A percentile compares a stretch with the other conserved stretches of the same genome.
phyloP scores from a whole-genome alignment of 2,888 invertebrate species.

The Caenorhabditis japonica region DNA sequence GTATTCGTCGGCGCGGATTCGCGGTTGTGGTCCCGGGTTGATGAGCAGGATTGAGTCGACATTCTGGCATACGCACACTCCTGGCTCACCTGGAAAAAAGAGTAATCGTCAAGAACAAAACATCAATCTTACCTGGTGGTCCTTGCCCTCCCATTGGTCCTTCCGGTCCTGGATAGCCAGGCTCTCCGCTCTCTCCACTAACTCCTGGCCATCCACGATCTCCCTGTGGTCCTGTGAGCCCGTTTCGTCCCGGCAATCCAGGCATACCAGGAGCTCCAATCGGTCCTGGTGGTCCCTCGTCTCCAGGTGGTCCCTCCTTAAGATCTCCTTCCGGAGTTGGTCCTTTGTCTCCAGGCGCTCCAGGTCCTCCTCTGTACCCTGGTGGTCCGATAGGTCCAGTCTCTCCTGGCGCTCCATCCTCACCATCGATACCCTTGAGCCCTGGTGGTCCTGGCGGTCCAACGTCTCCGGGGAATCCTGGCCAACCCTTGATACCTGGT shows the following conservation, averaged over 20 bases:
- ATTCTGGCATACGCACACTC: constrained; percentile 77
- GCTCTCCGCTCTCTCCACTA: constrained; percentile 61
- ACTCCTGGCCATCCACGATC: constrained; percentile 70
- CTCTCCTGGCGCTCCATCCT: constrained; percentile 75
- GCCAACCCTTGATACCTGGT: constrained; percentile 77
- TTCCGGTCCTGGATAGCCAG: constrained; percentile 75
- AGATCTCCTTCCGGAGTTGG: constrained; percentile 74
- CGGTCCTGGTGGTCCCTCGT: constrained; percentile 76
- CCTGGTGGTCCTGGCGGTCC: constrained; percentile 76
- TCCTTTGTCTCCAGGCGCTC: constrained; percentile 77
- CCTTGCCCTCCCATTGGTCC: constrained; percentile 73
- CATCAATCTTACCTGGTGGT: constrained; percentile 65
- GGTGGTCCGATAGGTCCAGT: constrained; percentile 66
- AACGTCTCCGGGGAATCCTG: constrained; percentile 77
- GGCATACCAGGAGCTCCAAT: constrained; percentile 75
- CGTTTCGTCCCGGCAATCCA: constrained; percentile 75
- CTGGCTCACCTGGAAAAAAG: constrained; percentile 68
- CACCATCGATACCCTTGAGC: constrained; percentile 75
- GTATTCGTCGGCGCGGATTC: constrained; percentile 68
- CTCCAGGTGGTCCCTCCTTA: constrained; percentile 68
- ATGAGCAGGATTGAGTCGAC: constrained; percentile 76
- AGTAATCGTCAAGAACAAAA: neutral
- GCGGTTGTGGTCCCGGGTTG: constrained; percentile 73
- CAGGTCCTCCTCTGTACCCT: constrained; percentile 74
- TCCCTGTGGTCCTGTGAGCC: constrained; percentile 70